Base-by-base conservation (phyloP, 2,797 vertebrate genomes). In the Psittacula echo region DNA sequence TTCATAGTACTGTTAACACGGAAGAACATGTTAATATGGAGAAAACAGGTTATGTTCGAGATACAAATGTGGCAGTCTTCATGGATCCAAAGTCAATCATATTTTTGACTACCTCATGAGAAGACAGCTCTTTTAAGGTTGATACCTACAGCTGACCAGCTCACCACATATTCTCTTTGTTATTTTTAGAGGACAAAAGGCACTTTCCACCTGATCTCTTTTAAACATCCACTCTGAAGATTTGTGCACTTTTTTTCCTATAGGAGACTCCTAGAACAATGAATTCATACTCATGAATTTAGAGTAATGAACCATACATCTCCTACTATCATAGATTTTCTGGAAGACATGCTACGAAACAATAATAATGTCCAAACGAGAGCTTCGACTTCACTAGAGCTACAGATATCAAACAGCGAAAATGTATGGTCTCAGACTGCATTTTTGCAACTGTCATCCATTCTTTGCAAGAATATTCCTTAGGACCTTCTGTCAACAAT, bases 271-370 rank as follows among this genome's bases (percentile, higher is more conserved):
- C 41, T 64, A 27, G 24, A 86, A 23, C 21, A 78, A 54, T 7
- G 13, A 78, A 64, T 64, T 74, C 16, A 39, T 11, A 37, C 47
- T 77, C 14, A 41, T 34, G 1, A 84, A 41, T 22, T 29, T 32
- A 42, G 24, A 0, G 0, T 20, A 39, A 64, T 11, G 16, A 66
- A 50, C 7, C 8, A 39, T 20, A 16, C 1, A 10, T 21, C 5
- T 71, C 21, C 32, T 50, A 10, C 7, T 60, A 11, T 17, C 4
- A 44, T 4, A 32, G 20, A 53, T 23, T 75, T 87, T 87, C 73
- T 14, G 70, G 39, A 50, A 73, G 30, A 53, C 18, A 16, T 27
- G 8, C 11, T 56, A 13, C n/a, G 13, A 60, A 61, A 62, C 7
- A 62, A 60, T 17, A 76, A 61, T 10, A 84, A 41, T 16, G 21